Conservation (phyloP, 2,113 vertebrate genomes). For the Dunckerocampus dactyliophorus region DNA sequence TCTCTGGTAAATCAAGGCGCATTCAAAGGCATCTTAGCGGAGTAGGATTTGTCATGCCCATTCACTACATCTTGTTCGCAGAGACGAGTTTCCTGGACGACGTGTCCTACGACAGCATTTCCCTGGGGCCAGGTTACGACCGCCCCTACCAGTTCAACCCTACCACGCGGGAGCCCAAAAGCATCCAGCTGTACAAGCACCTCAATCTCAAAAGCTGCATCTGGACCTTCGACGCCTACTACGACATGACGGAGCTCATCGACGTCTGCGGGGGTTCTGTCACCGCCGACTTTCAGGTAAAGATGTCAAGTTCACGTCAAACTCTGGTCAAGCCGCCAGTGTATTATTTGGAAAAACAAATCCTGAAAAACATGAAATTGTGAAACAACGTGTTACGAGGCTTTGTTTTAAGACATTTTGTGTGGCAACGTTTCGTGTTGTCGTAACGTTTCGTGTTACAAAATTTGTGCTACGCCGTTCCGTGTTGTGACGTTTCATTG, state of each 20-base stretch:
- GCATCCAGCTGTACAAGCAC: slow-evolving; percentile 91
- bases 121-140: slow-evolving; percentile 87
- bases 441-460: too few relatives aligned
- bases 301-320: too few relatives aligned
- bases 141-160: slow-evolving; percentile 93
- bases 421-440: too few relatives aligned
- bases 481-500: too few relatives aligned
- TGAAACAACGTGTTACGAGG: too few relatives aligned
- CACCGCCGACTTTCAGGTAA: slow-evolving; percentile 92
- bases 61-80: slow-evolving; percentile 41
- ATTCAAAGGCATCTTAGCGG: not conserved
- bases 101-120: slow-evolving; percentile 74
- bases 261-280: slow-evolving; percentile 95
- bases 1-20: slow-evolving; percentile 78
- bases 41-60: not conserved
- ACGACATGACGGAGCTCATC: slow-evolving; percentile 96
- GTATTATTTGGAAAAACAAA: too few relatives aligned
- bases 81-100: slow-evolving; percentile 91
- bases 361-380: too few relatives aligned
- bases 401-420: too few relatives aligned
- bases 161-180: slow-evolving; percentile 79
- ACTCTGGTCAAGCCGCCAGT: too few relatives aligned
- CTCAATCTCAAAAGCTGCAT: slow-evolving; percentile 98
- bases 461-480: too few relatives aligned
- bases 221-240: slow-evolving; percentile 95